Evolutionary conservation across 2,888 invertebrate genomes (phyloP), one percentile per base, ranked within the genome.

Genomic region (Plusia festucae): DNA sequence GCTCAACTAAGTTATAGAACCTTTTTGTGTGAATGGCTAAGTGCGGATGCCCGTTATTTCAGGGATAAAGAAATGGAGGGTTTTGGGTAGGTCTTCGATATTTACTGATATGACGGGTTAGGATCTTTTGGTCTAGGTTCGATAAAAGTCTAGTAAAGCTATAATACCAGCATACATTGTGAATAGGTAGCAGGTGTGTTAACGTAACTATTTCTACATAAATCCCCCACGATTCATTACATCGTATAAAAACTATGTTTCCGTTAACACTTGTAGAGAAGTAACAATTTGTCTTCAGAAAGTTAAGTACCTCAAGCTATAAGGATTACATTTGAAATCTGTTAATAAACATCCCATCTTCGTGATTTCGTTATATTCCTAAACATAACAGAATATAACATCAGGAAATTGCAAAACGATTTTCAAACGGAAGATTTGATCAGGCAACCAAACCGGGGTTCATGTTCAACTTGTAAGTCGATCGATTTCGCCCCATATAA

Each of bases 1-100:
- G 57, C 52, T 70, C 74, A 69, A 69, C 69, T 46, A 27, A 59
- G 52, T 74, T 73, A 68, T 72, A 46, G 69, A 40, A n/a, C 40
- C 40, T 40, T 40, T 40, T n/a, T 40, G 40, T 40, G 13, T 24
- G 24, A 24, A 24, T 34, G 11, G 11, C 34, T 34, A n/a, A 40
- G n/a, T 40, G n/a, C 6, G 30, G 30, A 30, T 40, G n/a, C n/a
- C 7, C 6, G 5, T 40, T 40, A 30, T 0, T 30, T 9, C 8
- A 9, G 9, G 30, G 30, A 30, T 30, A 2, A 3, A 5, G 24
- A 9, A 30, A 30, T 30, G 8, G 27, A 27, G 27, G 27, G 9
- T 9, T 30, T 30, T 30, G 2, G 9, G 30, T 30, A 9, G 9
- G 30, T 30, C 30, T 9, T 30, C 30, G 30, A 30, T 30, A 9